Conservation (phyloP, 2,797 vertebrate genomes). For the Megalops cyprinoides region DNA sequence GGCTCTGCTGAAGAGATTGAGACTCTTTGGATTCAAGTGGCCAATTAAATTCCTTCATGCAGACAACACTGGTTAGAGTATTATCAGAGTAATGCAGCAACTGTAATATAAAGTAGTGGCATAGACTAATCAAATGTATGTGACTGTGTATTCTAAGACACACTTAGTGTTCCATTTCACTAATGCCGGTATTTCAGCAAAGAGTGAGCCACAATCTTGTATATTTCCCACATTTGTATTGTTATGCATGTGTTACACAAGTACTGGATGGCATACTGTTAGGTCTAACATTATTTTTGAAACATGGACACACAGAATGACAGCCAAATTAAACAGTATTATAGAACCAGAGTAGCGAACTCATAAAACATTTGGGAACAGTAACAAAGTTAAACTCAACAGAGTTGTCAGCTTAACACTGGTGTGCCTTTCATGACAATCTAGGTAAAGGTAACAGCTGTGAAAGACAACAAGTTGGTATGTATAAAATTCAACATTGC, state of each 20-base stretch:
- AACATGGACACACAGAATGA: neutral
- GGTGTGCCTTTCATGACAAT: neutral
- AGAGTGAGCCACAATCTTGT: neutral
- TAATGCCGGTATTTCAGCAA: neutral
- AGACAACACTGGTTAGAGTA: neutral
- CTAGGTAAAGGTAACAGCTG: neutral
- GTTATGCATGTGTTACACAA: neutral
- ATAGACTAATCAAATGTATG: neutral
- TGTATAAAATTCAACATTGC: neutral
- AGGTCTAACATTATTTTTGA: neutral
- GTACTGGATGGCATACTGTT: neutral
- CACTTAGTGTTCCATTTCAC: neutral
- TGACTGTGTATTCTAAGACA: neutral
- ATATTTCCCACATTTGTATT: neutral
- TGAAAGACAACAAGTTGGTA: neutral
- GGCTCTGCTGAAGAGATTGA: neutral
- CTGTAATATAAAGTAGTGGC: neutral
- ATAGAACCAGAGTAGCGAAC: neutral
- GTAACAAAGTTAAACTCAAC: neutral
- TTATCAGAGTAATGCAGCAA: neutral
- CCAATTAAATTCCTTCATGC: neutral
- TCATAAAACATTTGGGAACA: neutral
- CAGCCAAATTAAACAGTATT: neutral
- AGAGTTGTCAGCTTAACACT: neutral
- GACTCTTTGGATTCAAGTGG: constrained; percentile 8